A percentile compares a stretch with the other conserved stretches of the same genome.
Conservation (phyloP, 2,113 vertebrate species). For the Neolamprologus tretocephalus region DNA sequence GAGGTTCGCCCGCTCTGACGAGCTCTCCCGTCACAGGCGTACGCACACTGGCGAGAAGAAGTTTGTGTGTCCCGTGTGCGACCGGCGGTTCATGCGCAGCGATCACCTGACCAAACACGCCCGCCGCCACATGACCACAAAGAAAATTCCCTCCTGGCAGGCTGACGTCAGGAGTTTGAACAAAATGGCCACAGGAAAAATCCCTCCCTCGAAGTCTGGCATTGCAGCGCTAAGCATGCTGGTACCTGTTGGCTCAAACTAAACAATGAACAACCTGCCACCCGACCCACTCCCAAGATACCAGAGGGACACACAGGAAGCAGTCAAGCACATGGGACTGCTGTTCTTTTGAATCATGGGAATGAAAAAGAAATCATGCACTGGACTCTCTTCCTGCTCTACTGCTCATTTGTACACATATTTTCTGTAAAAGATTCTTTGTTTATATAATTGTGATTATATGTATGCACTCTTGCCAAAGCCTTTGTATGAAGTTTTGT, state of each 20-base stretch:
- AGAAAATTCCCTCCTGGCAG: constrained; percentile 93
- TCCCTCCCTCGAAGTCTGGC: constrained; percentile 49
- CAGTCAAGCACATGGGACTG: constrained; percentile 53
- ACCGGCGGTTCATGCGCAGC: constrained; percentile 96
- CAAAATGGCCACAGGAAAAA: constrained; percentile 69
- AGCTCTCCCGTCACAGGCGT: constrained; percentile 90
- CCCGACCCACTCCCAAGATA: constrained; percentile 24
- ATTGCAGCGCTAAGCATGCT: constrained; percentile 71
- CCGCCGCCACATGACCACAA: constrained; percentile 86
- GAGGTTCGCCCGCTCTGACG: constrained; percentile 93
- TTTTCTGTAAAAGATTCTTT: constrained; percentile 53
- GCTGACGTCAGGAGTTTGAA: constrained; percentile 81
- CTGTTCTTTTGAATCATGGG: constrained; percentile 58
- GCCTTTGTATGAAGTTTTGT: constrained; percentile 71
- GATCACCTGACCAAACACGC: constrained; percentile 96
- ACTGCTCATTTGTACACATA: constrained; percentile 66
- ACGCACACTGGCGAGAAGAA: constrained; percentile 98
- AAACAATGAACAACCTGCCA: constrained; percentile 37
- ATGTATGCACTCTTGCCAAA: constrained; percentile 75
- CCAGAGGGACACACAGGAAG: constrained; percentile 39
- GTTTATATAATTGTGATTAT: constrained; percentile 62
- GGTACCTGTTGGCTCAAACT: constrained; percentile 67
- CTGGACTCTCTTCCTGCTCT: constrained; percentile 66
- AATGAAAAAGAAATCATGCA: constrained; percentile 64
- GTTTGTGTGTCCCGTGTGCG: constrained; percentile 89